Percentiles rank a stretch among this genome's conserved stretches.
These are phyloP conservation scores for Aptenodytes forsteri DNA, from an alignment of 2,113 vertebrate species.

Conservation along the genomic window DNA sequence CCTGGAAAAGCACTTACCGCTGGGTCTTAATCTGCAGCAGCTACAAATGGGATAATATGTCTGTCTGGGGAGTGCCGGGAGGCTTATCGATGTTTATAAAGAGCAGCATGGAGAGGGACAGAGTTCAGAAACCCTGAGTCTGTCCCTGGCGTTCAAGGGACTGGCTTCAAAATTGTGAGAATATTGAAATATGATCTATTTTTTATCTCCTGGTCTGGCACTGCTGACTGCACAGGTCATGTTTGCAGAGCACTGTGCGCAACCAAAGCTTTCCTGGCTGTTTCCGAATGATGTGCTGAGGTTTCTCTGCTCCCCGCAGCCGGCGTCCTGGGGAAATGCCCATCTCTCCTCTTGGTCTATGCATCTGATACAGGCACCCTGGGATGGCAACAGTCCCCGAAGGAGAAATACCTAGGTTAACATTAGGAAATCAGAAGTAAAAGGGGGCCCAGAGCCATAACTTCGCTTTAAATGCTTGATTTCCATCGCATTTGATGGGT, in stretches of 20 bases:
- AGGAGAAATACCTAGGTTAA: not conserved
- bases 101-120: not conserved
- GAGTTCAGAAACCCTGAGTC: not conserved
- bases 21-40: not conserved
- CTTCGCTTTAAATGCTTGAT: not conserved
- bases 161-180: not conserved
- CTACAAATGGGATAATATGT: not conserved
- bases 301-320: not conserved
- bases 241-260: rapidly evolving
- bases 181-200: not conserved
- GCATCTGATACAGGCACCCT: not conserved
- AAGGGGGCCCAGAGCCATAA: not conserved
- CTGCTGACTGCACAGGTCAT: not conserved
- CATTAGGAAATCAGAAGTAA: not conserved
- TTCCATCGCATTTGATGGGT: not conserved
- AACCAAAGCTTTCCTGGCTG: not conserved
- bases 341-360: not conserved
- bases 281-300: rapidly evolving
- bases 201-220: not conserved
- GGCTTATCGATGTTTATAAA: not conserved
- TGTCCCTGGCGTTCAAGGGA: rapidly evolving
- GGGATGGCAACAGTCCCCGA: not conserved
- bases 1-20: not conserved
- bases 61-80: rapidly evolving
- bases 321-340: rapidly evolving